Evolutionary conservation across 2,113 vertebrate genomes (phyloP).

Genomic region (Heteronetta atricapilla): DNA sequence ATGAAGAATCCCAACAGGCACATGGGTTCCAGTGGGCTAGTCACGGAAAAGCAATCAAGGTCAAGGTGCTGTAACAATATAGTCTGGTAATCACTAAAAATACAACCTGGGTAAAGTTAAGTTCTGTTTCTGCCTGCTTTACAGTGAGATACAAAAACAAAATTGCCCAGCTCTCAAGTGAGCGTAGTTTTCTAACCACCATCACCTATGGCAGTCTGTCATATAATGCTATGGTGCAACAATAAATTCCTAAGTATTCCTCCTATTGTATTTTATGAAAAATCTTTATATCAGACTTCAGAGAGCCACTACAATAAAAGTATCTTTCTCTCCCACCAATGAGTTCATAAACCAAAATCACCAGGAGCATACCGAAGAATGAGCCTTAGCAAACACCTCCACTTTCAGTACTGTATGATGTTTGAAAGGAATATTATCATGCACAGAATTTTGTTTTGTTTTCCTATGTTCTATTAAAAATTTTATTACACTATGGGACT

Average conservation of each 20-base stretch:
- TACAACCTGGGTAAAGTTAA: rapidly evolving
- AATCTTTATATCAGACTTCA: not conserved
- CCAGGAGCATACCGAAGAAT: not conserved
- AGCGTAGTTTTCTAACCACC: not conserved
- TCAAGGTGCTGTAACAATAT: not conserved
- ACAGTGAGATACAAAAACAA: not conserved
- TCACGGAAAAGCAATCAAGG: not conserved
- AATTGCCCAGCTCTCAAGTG: not conserved
- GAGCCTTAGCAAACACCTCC: not conserved
- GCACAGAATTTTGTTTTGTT: not conserved
- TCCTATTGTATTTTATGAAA: not conserved
- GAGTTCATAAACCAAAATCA: not conserved
- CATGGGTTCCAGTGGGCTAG: not conserved
- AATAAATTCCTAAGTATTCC: rapidly evolving
- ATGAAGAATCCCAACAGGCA: not conserved
- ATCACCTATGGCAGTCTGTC: not conserved
- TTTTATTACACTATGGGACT: not conserved
- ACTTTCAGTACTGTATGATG: not conserved
- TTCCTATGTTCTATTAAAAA: not conserved
- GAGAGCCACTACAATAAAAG: not conserved
- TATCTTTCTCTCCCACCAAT: not conserved
- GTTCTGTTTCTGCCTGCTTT: not conserved
- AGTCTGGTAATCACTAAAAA: not conserved
- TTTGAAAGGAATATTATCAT: not conserved
- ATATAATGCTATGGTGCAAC: not conserved